Base-by-base conservation (phyloP, 2,888 invertebrate species). In the Macropis europaea region DNA sequence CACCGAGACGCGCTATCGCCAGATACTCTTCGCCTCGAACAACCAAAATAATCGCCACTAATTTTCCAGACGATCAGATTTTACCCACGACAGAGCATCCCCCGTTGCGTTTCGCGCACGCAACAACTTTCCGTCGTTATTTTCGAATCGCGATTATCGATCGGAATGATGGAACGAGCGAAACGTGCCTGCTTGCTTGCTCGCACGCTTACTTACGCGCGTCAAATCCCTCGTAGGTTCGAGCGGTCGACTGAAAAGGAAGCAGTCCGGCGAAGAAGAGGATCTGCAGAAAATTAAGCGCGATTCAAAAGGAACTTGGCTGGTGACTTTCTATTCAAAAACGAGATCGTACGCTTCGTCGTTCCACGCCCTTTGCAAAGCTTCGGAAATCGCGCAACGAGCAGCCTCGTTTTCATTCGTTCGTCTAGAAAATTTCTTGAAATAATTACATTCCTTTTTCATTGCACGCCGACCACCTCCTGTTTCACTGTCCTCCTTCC, bases 311-410 rank as follows among this genome's bases (percentile, higher is more conserved):
- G 76, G 75, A 78, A 77, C 73, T 79, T 77, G 74, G 74, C 82
- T 76, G 74, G 77, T 81, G 82, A 83, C 83, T 80, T 77, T 67
- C 81, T 77, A 81, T 79, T 83, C 81, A 83, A 82, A 84, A 82
- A 66, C 76, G 80, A 72, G 71, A 64, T 73, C 62, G 79, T 72
- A 54, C 63, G 60, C 59, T 69, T 54, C 56, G 79, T 84, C 79
- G 81, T 82, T 83, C 82, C 75, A 79, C 75, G 76, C 77, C 76
- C 79, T 81, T 81, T 48, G 40, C 48, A n/a, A 32, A 22, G 38
- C 15, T 26, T 11, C 26, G 17, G 24, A n/a, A n/a, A n/a, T n/a
- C 40, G 48, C 28, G 45, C 11, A 30, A 34, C 9, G 15, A 43
- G 30, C 15, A 26, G 38, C 19, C 26, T 11, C 34, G 73, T 71